Evolutionary conservation across 1,140 invertebrate species (phyloP), one percentile per base, ranked within the genome.

Genomic region (Magallana angulata): DNA sequence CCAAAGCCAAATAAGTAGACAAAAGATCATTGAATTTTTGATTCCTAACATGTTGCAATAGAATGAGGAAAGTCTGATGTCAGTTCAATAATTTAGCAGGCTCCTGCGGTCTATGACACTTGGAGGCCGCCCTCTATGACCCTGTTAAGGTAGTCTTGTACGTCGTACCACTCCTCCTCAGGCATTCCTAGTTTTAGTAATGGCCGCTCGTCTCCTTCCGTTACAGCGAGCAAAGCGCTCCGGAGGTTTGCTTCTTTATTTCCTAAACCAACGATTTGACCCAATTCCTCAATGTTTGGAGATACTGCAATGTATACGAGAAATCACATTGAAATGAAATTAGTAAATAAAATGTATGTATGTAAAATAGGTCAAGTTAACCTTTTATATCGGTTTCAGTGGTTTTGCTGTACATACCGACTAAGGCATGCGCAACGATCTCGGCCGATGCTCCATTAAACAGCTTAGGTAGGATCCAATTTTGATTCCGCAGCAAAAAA

Each of bases 131-230:
- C 93, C 81, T 93, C 91, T 18, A 93, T 84, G 11, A 94, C 89
- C 84, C 91, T 89, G 56, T 91, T 91, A 18, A 94, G 88, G 85
- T 93, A 89, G 76, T 89, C 92, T 59, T 91, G 86, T 11, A 93
- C 92, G 84, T 94, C 93, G 58, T 92, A 91, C 93, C 93, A 94
- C 48, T 91, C 92, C 48, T 90, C 87, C 68, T 93, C 91, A 1
- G 93, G 92, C 94, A 94, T 94, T 57, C 92, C 93, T 85, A 94
- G 88, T 60, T 87, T 91, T 58, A 91, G 71, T 81, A 94, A 87
- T 4, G 92, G 92, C 48, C 93, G 87, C 89, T 94, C 92, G 76
- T 94, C 92, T 18, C 92, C 92, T 82, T 93, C 90, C 18, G 90
- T 60, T 6, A 93, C 91, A 1, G 91, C 91, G 57, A 88, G 82